phyloP scores from a whole-genome alignment of 2,113 vertebrate genomes.

The Coracopsis vasa region DNA sequence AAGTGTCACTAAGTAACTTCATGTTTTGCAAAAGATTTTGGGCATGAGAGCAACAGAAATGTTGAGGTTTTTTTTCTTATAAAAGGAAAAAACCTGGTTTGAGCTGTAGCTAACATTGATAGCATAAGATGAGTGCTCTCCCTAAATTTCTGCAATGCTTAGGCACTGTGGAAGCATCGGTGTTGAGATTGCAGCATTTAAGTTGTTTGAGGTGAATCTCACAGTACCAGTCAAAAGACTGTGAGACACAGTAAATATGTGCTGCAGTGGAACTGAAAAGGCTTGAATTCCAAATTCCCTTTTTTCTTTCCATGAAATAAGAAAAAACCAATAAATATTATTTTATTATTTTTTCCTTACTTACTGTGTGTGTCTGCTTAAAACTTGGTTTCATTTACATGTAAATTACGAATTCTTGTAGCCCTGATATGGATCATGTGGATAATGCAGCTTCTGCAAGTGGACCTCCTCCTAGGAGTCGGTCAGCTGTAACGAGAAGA shows the following conservation, averaged over 20 bases:
- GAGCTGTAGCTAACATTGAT: background rate
- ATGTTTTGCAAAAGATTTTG: background rate
- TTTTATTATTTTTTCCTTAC: background rate
- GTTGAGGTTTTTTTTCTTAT: background rate
- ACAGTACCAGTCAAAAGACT: background rate
- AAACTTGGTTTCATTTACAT: background rate
- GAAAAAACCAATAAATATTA: background rate
- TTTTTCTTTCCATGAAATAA: background rate
- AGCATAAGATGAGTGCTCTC: background rate
- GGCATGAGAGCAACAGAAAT: background rate
- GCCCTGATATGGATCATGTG: slow-evolving; percentile 88
- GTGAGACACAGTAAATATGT: background rate
- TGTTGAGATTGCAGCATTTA: background rate
- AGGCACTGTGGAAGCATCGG: background rate
- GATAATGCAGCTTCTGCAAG: slow-evolving; percentile 86
- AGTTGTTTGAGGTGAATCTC: background rate
- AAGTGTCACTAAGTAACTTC: background rate
- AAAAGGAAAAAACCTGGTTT: background rate
- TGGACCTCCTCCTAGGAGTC: slow-evolving; percentile 79
- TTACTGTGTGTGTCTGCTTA: background rate
- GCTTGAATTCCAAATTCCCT: background rate
- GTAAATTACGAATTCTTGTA: slow-evolving; percentile 43
- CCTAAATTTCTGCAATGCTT: background rate
- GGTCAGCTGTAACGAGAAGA: slow-evolving; percentile 86
- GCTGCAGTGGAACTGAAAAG: background rate